These are phyloP conservation scores for Platycercus adscitus DNA, from an alignment of 2,113 vertebrate genomes.

Conservation along the genomic window DNA sequence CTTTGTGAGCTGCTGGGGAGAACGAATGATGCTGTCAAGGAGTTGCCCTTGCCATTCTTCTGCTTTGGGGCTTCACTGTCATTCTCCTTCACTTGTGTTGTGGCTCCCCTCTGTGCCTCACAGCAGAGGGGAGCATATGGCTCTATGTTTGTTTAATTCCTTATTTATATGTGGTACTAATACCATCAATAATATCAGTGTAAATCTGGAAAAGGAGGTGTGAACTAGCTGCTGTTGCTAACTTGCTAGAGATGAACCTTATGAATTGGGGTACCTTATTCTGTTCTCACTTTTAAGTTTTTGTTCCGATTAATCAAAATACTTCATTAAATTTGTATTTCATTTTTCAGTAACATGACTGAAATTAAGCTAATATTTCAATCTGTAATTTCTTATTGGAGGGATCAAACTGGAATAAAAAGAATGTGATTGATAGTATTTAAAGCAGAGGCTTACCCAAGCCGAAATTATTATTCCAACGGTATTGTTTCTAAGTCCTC, in stretches of 20 bases:
- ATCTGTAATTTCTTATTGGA: neutral
- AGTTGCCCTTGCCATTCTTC: neutral
- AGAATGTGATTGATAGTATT: neutral
- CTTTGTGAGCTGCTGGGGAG: neutral
- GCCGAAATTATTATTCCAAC: neutral
- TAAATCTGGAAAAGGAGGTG: neutral
- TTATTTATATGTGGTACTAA: neutral
- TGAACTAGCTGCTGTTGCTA: neutral
- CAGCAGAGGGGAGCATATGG: neutral
- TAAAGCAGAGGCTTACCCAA: neutral
- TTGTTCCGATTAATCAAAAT: neutral
- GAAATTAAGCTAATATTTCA: neutral
- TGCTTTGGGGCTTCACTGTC: neutral
- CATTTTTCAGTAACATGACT: neutral
- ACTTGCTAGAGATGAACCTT: neutral
- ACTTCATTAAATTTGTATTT: neutral
- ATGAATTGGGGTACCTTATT: rapidly evolving
- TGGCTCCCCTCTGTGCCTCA: neutral
- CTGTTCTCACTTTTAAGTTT: neutral
- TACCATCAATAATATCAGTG: neutral
- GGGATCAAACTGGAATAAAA: neutral
- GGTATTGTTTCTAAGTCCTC: neutral
- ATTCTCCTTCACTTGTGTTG: neutral
- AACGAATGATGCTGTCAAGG: neutral
- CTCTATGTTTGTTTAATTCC: neutral